These are phyloP conservation scores for Pseudomyrmex concolor DNA, from an alignment of 1,140 invertebrate species.

Conservation along the genomic window DNA sequence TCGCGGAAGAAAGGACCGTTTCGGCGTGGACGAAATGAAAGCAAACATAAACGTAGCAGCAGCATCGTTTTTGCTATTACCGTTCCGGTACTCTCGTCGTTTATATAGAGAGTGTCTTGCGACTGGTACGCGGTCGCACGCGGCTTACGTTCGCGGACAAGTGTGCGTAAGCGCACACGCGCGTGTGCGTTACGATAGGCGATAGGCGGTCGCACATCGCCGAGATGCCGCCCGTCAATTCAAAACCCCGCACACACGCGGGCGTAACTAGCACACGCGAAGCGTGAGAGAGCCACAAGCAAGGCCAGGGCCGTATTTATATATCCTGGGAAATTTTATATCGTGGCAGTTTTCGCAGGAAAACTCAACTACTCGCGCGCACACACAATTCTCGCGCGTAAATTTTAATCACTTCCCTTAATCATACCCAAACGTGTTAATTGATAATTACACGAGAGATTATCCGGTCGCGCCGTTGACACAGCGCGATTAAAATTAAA, in stretches of 20 bases:
- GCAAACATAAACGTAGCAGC: neutral
- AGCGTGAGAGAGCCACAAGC: constrained; percentile 37
- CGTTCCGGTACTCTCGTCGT: neutral
- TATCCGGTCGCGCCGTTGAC: neutral
- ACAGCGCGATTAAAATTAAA: neutral
- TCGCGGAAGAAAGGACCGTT: neutral
- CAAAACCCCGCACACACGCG: neutral
- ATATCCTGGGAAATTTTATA: neutral
- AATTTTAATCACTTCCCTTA: constrained; percentile 20
- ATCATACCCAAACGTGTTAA: neutral
- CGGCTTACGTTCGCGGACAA: neutral
- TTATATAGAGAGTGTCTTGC: constrained; percentile 16
- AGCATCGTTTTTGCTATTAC: neutral
- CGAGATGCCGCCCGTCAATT: constrained; percentile 25
- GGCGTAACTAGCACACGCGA: constrained; percentile 41
- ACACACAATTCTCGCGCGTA: constrained; percentile 12
- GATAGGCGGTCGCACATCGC: constrained; percentile 13
- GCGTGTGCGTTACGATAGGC: neutral
- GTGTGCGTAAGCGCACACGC: neutral
- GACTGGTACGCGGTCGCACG: constrained; percentile 55
- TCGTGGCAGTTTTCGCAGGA: constrained; percentile 8
- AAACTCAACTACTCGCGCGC: neutral
- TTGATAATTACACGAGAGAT: constrained; percentile 18
- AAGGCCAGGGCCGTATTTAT: constrained; percentile 28
- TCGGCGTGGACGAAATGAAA: constrained; percentile 14